Base-by-base conservation (phyloP, 2,113 vertebrate species). In the Acanthochromis polyacanthus region DNA sequence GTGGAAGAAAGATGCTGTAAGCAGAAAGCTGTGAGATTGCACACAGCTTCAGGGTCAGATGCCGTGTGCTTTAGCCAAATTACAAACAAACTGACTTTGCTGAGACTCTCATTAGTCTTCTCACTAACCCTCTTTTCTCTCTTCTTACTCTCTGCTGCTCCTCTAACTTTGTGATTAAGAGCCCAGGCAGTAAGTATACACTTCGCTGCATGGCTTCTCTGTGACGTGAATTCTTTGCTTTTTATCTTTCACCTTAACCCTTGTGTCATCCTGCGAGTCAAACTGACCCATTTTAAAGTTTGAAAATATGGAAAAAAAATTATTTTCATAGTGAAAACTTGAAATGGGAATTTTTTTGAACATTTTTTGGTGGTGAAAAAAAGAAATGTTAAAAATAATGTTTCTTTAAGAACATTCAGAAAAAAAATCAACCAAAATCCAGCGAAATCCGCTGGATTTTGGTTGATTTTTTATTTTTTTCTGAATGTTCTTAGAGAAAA, bases 141-240 rank as follows among this genome's bases (percentile, higher is more conserved):
- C 78, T 25, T 80, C 65, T 81, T 52, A 56, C 83, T 88, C 69
- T 76, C 83, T 88, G 60, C 75, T 85, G 88, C 87, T 60, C 70
- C 86, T 90, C 71, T 93, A 83, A 88, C 75, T 92, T 32, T 91
- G 78, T 90, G 92, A 83, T 91, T 88, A 71, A 93, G 90, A 87
- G 92, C 88, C 80, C 50, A 58, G 60, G 80, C 90, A 91, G 94
- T 95, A 93, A 95, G 94, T 95, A 94, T 95, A 94, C 79, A 80
- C 89, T 80, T 90, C 87, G 71, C 78, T 89, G 74, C 81, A 71
- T 75, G 58, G 61, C 57, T 71, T 58, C 60, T 60, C 58, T 79
- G 46, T 83, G 61, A 77, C 85, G 75, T 92, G 76, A 69, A n/a
- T 83, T 58, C 50, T 56, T 3, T 78, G 22, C 45, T 28, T 80